These are phyloP conservation scores for Crocuta crocuta DNA, from an alignment of 2,113 vertebrate species.

Conservation along the genomic window DNA sequence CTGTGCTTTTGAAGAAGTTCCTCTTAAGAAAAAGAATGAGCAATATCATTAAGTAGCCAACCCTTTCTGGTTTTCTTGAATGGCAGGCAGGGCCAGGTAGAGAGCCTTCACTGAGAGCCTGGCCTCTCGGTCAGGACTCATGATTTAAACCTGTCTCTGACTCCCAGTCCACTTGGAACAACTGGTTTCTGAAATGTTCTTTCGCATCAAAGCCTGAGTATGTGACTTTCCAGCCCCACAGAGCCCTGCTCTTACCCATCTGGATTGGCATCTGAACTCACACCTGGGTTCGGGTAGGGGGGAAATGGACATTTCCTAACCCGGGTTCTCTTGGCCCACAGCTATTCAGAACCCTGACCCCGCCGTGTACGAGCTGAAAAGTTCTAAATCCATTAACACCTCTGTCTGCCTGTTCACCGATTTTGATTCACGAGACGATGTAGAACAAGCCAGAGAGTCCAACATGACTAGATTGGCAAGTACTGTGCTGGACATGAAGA, in stretches of 20 bases:
- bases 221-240: neutral
- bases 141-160: neutral
- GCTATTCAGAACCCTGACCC: slow-evolving; percentile 47
- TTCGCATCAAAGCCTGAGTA: neutral
- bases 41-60: neutral
- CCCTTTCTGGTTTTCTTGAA: neutral
- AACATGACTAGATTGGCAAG: accelerated
- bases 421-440: neutral
- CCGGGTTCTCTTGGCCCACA: slow-evolving; percentile 41
- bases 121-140: neutral
- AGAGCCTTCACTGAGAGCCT: neutral
- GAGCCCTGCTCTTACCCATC: neutral
- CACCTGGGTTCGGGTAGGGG: neutral
- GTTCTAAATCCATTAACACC: neutral
- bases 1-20: neutral
- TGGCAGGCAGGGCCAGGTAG: neutral
- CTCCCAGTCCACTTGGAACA: neutral
- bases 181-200: slow-evolving; percentile 8
- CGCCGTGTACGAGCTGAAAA: slow-evolving; percentile 52
- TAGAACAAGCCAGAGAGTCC: accelerated
- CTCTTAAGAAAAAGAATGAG: slow-evolving; percentile 1
- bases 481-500: slow-evolving; percentile 49
- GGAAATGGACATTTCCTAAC: neutral
- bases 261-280: neutral
- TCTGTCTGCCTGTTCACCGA: slow-evolving; percentile 73